Evolutionary conservation across 2,888 invertebrate genomes (phyloP).

Genomic region (Psylliodes chrysocephalus): DNA sequence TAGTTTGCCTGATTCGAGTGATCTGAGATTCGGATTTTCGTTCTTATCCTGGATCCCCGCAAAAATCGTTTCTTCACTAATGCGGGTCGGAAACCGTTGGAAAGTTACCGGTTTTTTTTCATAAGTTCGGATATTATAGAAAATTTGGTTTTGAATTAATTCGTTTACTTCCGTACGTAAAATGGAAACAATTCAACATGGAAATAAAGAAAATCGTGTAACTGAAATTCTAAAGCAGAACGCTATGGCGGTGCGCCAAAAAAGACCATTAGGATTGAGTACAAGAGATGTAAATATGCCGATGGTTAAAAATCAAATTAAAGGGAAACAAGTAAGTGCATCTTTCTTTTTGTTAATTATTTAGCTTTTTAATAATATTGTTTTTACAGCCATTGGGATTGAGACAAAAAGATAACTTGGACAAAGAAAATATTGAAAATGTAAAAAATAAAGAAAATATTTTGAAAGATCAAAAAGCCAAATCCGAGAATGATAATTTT

Average conservation of each 20-base stretch:
- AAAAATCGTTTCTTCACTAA: not conserved
- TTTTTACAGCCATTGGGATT: conserved; percentile 46
- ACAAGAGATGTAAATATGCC: conserved; percentile 59
- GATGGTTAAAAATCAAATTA: conserved; percentile 26
- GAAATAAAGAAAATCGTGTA: conserved; percentile 80
- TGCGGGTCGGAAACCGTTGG: conserved; percentile 30
- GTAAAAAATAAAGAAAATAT: conserved; percentile 23
- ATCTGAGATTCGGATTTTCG: too few relatives aligned
- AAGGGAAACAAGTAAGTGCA: conserved; percentile 54
- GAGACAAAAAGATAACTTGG: conserved; percentile 21
- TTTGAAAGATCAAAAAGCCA: conserved; percentile 17
- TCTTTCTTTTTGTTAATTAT: not conserved
- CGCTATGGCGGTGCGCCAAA: conserved; percentile 61
- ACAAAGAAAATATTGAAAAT: conserved; percentile 24
- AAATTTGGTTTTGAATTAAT: not conserved
- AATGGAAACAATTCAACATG: conserved; percentile 81
- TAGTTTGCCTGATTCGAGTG: too few relatives aligned
- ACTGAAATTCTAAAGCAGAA: conserved; percentile 61
- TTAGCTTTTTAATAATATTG: not conserved
- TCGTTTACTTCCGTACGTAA: not conserved
- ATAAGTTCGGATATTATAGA: too few relatives aligned
- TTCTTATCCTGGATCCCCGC: conserved; percentile 22
- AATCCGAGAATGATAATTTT: conserved; percentile 34
- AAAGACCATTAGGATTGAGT: conserved; percentile 72
- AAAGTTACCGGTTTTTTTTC: conserved; percentile 18